Conservation (phyloP, 2,113 vertebrate species). For the Pelecanoides urinatrix region DNA sequence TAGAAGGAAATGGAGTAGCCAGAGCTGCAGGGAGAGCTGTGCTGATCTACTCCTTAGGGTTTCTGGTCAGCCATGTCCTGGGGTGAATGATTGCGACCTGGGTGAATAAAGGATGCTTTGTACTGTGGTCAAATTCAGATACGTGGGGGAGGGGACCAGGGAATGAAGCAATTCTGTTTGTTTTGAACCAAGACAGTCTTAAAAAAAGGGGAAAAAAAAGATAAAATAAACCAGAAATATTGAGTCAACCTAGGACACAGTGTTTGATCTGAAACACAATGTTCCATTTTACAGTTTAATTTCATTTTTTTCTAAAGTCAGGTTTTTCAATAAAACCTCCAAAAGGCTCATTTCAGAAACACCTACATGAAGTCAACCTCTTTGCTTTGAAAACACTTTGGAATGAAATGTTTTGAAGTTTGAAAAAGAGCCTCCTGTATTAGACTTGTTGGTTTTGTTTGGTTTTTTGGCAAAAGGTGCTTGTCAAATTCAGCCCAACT, state of each 20-base stretch:
- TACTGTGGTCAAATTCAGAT: background rate
- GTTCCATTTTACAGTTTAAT: constrained; percentile 41
- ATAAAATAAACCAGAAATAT: background rate
- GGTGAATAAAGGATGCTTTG: constrained; percentile 20
- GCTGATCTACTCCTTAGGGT: background rate
- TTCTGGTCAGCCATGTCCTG: background rate
- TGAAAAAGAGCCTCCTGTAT: constrained; percentile 61
- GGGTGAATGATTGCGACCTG: background rate
- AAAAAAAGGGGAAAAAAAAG: fast-evolving
- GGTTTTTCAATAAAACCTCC: constrained; percentile 54
- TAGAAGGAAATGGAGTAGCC: background rate
- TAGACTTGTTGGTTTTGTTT: constrained; percentile 55
- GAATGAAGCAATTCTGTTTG: constrained; percentile 5
- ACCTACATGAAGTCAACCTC: constrained; percentile 43
- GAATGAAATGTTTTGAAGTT: constrained; percentile 59
- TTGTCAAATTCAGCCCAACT: constrained; percentile 21
- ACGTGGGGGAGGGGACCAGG: background rate
- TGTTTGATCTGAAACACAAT: constrained; percentile 46
- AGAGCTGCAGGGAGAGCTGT: background rate
- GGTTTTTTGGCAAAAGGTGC: constrained; percentile 34
- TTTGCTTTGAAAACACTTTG: constrained; percentile 63
- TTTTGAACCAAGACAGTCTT: constrained; percentile 4
- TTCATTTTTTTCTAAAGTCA: background rate
- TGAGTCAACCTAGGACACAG: constrained; percentile 22
- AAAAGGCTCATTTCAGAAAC: constrained; percentile 65